A percentile compares a stretch with the other conserved stretches of the same genome.
Conservation (phyloP, 2,888 invertebrate genomes). For the Leucophenga montana region DNA sequence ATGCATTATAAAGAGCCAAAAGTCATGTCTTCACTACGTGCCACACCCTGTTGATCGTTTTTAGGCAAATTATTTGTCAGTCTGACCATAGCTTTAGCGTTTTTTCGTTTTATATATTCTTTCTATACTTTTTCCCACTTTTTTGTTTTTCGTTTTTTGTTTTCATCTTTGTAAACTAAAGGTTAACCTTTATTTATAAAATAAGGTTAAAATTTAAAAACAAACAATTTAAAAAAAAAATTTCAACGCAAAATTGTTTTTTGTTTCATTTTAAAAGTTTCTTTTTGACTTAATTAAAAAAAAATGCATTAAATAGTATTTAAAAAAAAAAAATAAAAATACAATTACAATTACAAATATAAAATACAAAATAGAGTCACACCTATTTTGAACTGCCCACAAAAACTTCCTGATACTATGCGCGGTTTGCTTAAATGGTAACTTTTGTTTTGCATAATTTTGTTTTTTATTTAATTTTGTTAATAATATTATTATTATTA, state of each 20-base stretch:
- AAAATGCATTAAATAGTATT: constrained; percentile 28
- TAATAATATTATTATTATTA: background rate
- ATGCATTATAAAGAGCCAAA: too few relatives aligned
- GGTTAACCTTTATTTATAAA: constrained; percentile 70
- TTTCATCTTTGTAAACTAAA: constrained; percentile 33
- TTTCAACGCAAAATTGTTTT: constrained; percentile 29
- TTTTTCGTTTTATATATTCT: constrained; percentile 11
- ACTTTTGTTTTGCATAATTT: too few relatives aligned
- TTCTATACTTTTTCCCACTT: constrained; percentile 25
- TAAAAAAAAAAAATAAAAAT: constrained; percentile 51
- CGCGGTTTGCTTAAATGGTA: constrained; percentile 36
- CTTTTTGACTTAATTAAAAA: constrained; percentile 48
- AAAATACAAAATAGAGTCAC: constrained; percentile 39
- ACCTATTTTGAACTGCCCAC: background rate
- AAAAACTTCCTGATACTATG: too few relatives aligned
- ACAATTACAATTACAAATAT: too few relatives aligned
- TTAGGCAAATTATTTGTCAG: too few relatives aligned
- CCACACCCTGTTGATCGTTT: too few relatives aligned
- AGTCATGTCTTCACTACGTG: too few relatives aligned
- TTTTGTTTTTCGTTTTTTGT: constrained; percentile 20
- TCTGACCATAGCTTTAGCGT: too few relatives aligned
- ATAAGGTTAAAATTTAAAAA: constrained; percentile 61
- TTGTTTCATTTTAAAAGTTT: constrained; percentile 19
- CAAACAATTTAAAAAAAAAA: constrained; percentile 20
- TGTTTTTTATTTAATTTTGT: too few relatives aligned